Base-by-base conservation (phyloP, 2,113 vertebrate genomes). In the Catagonus wagneri region DNA sequence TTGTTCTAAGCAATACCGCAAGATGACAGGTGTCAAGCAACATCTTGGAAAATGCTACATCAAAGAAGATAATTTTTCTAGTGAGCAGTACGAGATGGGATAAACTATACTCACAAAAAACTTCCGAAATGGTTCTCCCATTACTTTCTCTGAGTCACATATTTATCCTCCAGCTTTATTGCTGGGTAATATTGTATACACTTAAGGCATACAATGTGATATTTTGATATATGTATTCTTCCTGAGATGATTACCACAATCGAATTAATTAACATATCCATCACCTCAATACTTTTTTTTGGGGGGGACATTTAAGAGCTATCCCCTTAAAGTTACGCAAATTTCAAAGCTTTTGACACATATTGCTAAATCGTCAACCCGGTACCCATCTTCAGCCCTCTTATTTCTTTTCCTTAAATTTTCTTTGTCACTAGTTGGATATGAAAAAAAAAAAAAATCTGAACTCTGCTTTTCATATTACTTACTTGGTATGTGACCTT, bases 401-500 rank as follows among this genome's bases (percentile, higher is more conserved):
- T 69, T 44, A 90, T 83, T 68, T 75, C n/a, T 32, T 79, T 74
- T 71, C 36, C 1, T 4, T 89, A 32, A 81, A 23, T 61, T 79
- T 65, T 83, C 56, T 25, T 29, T 83, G 50, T 15, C 58, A 34
- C 78, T 72, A 44, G 6, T 66, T 83, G 16, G 3, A 52, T 61
- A 39, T 27, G 16, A 78, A 88, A 89, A 71, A 92, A 88, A 89
- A 71, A 92, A 76, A 52, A 56, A 15, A 22, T 68, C 72, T 81
- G 85, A 93, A 83, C 85, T 90, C 50, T 60, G 22, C 44, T 29
- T 85, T 54, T 65, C 81, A 2, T 12, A 32, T 87, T 12, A 32
- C 83, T 74, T 90, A 88, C 23, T 65, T 52, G 13, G 50, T 75
- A 20, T 32, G 65, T 81, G 76, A 88, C 60, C 36, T 34, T 65